Percentiles rank a stretch among this genome's conserved stretches.
Evolutionary conservation across 2,797 vertebrate species (phyloP).

Genomic region (Onychomys arenicola): DNA sequence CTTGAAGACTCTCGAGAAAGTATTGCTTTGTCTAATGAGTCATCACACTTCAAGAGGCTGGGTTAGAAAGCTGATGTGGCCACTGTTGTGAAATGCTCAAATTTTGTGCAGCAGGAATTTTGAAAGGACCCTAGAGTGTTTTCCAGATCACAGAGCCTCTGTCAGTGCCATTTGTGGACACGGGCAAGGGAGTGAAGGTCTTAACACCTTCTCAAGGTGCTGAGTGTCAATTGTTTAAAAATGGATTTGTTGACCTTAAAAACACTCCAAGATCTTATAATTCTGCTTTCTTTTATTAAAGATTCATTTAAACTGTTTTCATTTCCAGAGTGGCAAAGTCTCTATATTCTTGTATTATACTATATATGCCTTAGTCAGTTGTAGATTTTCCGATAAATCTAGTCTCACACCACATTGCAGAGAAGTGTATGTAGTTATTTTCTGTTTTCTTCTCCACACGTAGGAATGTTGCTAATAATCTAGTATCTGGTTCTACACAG

Average conservation of each 20-base stretch:
- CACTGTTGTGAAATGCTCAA: conserved; percentile 29
- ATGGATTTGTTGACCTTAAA: conserved; percentile 29
- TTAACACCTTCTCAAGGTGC: neutral
- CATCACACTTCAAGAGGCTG: conserved; percentile 63
- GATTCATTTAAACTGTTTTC: conserved; percentile 12
- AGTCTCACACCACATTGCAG: neutral
- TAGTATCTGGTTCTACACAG: neutral
- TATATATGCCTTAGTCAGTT: neutral
- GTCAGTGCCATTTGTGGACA: neutral
- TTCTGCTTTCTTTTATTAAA: neutral
- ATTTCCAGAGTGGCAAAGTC: neutral
- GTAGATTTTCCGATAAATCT: neutral
- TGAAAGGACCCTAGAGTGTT: neutral
- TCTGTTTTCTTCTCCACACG: neutral
- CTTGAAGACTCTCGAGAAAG: conserved; percentile 70
- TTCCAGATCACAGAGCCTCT: neutral
- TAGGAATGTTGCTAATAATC: neutral
- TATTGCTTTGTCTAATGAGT: conserved; percentile 70
- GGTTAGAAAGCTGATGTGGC: conserved; percentile 41
- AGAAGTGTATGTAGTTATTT: neutral
- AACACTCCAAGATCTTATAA: neutral
- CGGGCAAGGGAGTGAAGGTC: neutral
- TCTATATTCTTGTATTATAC: neutral
- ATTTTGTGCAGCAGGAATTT: conserved; percentile 46
- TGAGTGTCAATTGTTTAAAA: neutral